Percentiles rank a stretch among this genome's conserved stretches.
phyloP scores from a whole-genome alignment of 1,140 invertebrate species.

The Caerostris extrusa region DNA sequence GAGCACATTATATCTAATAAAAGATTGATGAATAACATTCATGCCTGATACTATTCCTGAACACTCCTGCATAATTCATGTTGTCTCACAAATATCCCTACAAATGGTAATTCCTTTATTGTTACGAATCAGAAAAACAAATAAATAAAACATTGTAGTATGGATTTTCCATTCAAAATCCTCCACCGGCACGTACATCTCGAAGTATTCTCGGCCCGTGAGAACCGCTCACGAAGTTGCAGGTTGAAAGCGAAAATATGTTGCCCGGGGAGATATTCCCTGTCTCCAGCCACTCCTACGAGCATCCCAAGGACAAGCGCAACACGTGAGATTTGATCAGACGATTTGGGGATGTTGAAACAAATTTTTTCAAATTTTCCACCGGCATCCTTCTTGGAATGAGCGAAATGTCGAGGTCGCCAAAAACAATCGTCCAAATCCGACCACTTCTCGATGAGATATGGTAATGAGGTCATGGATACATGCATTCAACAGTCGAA shows the following conservation, averaged over 20 bases:
- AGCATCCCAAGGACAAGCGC: not conserved
- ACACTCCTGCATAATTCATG: too few species aligned
- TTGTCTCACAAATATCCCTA: too few species aligned
- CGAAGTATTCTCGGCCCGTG: too few species aligned
- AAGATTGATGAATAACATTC: too few species aligned
- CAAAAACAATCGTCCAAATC: not conserved
- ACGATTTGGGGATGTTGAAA: not conserved
- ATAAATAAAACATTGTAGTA: too few species aligned
- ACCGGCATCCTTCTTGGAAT: not conserved
- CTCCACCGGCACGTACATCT: too few species aligned
- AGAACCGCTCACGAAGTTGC: too few species aligned
- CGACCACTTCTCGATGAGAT: constrained; percentile 1
- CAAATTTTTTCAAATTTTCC: not conserved
- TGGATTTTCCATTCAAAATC: too few species aligned
- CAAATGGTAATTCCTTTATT: too few species aligned
- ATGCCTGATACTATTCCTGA: too few species aligned
- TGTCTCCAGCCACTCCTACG: not conserved
- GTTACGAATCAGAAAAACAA: too few species aligned
- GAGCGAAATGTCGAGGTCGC: not conserved
- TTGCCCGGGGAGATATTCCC: not conserved
- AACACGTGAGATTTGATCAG: not conserved
- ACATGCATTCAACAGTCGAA: not conserved
- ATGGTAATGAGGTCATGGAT: not conserved
- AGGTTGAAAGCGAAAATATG: constrained; percentile 3
- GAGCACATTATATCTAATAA: too few species aligned